These are phyloP conservation scores for Anguilla rostrata DNA, from an alignment of 2,113 vertebrate species.

Conservation along the genomic window DNA sequence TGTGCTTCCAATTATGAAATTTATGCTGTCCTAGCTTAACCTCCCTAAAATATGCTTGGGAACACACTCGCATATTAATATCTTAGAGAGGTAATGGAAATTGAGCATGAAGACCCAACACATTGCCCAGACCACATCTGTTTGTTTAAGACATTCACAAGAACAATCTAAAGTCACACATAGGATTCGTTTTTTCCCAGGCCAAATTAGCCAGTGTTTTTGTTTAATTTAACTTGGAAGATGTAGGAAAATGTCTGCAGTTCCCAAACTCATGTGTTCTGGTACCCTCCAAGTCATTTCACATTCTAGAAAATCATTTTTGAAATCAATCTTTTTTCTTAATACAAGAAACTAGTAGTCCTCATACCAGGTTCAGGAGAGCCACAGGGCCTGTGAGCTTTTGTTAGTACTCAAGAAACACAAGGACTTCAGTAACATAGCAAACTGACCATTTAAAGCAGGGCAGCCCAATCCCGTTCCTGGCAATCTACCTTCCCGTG, in stretches of 20 bases:
- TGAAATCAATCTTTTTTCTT: no score
- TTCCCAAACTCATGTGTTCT: not conserved
- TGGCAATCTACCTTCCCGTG: no score
- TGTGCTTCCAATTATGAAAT: not conserved
- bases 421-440: no score
- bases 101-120: not conserved
- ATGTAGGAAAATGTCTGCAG: not conserved
- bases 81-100: not conserved
- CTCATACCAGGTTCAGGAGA: no score
- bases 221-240: not conserved
- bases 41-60: not conserved
- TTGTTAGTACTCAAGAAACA: no score
- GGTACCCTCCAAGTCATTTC: no score
- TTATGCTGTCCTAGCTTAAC: not conserved
- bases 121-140: not conserved
- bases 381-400: no score
- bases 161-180: not conserved
- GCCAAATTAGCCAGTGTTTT: not conserved
- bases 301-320: no score
- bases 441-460: no score
- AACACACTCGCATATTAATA: not conserved
- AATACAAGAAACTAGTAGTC: no score
- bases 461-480: no score
- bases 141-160: not conserved
- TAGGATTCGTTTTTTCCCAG: not conserved